These are phyloP conservation scores for Bicyclus anynana DNA, from an alignment of 1,140 invertebrate species.

Conservation along the genomic window DNA sequence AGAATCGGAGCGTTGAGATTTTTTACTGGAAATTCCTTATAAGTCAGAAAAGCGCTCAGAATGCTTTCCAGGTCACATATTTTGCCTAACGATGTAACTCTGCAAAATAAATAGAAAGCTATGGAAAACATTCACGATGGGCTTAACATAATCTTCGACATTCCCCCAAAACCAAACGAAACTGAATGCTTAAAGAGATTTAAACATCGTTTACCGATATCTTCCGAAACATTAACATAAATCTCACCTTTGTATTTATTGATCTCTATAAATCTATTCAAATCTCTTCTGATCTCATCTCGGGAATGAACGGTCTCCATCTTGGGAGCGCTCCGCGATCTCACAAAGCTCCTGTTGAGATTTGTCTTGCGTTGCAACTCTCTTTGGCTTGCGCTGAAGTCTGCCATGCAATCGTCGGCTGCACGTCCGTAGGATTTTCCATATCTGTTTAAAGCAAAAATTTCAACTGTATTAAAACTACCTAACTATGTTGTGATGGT, in stretches of 20 bases:
- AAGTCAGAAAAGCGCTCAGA: too few relatives aligned
- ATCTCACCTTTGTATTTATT: slow-evolving; percentile 76
- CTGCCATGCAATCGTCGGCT: slow-evolving; percentile 83
- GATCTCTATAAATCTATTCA: slow-evolving; percentile 72
- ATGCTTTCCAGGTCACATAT: too few relatives aligned
- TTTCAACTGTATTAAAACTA: too few relatives aligned
- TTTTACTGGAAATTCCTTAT: too few relatives aligned
- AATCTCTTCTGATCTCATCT: slow-evolving; percentile 73
- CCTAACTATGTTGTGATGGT: too few relatives aligned
- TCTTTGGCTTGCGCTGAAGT: slow-evolving; percentile 79
- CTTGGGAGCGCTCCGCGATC: slow-evolving; percentile 76
- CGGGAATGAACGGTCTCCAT: slow-evolving; percentile 75
- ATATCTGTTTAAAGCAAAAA: slow-evolving; percentile 60
- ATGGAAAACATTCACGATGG: too few relatives aligned
- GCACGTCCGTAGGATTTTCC: slow-evolving; percentile 83
- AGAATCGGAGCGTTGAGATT: too few relatives aligned
- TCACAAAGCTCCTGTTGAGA: slow-evolving; percentile 69
- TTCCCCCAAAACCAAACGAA: neutral
- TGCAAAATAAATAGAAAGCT: too few relatives aligned
- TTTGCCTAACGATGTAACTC: too few relatives aligned
- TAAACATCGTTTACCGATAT: neutral
- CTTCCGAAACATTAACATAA: neutral
- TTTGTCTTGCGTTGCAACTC: slow-evolving; percentile 75
- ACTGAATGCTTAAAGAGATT: neutral
- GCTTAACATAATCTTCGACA: too few relatives aligned